A percentile compares a stretch with the other conserved stretches of the same genome.
phyloP scores from a whole-genome alignment of 2,888 invertebrate genomes.

The Scotopteryx bipunctaria region DNA sequence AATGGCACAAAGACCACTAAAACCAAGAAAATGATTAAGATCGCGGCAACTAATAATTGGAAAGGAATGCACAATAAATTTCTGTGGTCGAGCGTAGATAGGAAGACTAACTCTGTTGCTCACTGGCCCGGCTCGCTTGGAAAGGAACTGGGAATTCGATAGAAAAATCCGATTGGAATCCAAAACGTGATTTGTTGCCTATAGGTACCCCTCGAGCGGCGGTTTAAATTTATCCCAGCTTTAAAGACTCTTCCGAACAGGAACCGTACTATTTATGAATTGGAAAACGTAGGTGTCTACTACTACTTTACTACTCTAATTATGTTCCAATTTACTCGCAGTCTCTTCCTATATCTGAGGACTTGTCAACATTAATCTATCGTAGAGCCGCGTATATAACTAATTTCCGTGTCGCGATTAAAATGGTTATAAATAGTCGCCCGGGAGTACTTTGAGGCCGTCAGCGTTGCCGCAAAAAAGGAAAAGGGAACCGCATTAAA shows the following conservation, averaged over 20 bases:
- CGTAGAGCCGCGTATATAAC: slow-evolving; percentile 60
- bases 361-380: slow-evolving; percentile 54
- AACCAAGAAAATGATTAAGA: slow-evolving; percentile 8
- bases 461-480: slow-evolving; percentile 67
- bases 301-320: slow-evolving; percentile 36
- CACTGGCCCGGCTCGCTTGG: slow-evolving; percentile 37
- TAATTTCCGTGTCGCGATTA: slow-evolving; percentile 70
- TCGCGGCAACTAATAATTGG: slow-evolving; percentile 13
- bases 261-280: slow-evolving; percentile 38
- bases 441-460: slow-evolving; percentile 53
- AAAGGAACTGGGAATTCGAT: slow-evolving; percentile 52
- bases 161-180: slow-evolving; percentile 60
- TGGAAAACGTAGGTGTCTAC: slow-evolving; percentile 31
- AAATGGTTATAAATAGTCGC: slow-evolving; percentile 68
- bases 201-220: slow-evolving; percentile 26
- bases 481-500: slow-evolving; percentile 58
- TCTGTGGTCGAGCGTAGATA: slow-evolving; percentile 22
- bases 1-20: slow-evolving; percentile 8
- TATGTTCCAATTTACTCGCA: slow-evolving; percentile 43
- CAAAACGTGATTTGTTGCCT: slow-evolving; percentile 54
- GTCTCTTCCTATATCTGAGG: slow-evolving; percentile 41
- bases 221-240: slow-evolving; percentile 33
- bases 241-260: slow-evolving; percentile 20
- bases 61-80: slow-evolving; percentile 27
- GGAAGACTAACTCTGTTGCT: slow-evolving; percentile 35